Conservation (phyloP, 30 jellyfish, hydroid and myxozoan species). For the Turritopsis rubra region DNA sequence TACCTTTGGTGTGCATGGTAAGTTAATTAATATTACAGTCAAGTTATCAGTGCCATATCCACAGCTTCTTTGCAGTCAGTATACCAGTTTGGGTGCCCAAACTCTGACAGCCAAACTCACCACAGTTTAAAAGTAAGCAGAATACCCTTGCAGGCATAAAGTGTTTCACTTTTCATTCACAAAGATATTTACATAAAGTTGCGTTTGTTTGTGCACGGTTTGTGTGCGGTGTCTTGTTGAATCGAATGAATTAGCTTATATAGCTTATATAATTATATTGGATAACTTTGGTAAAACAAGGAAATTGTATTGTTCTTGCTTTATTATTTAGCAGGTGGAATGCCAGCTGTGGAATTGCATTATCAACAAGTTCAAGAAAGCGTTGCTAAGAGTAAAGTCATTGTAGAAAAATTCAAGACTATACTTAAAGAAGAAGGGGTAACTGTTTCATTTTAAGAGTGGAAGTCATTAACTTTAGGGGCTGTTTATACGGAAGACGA, state of each 20-base stretch:
- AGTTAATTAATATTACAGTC: constrained; percentile 12
- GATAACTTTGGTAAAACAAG: background rate
- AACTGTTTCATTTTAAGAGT: background rate
- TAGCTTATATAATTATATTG: too few relatives aligned
- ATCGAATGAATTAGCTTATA: too few relatives aligned
- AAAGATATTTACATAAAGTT: too few relatives aligned
- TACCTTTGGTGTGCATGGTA: constrained; percentile 56
- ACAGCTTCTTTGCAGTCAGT: too few relatives aligned
- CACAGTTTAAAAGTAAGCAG: too few relatives aligned
- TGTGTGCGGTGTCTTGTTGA: too few relatives aligned
- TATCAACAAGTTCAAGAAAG: constrained; percentile 64
- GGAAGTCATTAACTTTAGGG: background rate
- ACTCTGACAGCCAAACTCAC: too few relatives aligned
- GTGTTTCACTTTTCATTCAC: too few relatives aligned
- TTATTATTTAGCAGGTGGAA: background rate
- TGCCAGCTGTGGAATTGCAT: constrained; percentile 37
- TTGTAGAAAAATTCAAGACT: constrained; percentile 50
- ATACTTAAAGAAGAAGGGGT: constrained; percentile 49
- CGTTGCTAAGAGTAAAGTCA: constrained; percentile 49
- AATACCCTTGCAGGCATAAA: too few relatives aligned
- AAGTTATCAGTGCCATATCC: background rate
- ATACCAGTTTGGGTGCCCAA: too few relatives aligned
- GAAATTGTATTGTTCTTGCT: background rate
- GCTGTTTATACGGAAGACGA: too few relatives aligned
- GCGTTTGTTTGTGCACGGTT: too few relatives aligned